Conservation (phyloP, 2,888 invertebrate genomes). For the Ophion obscuratus region DNA sequence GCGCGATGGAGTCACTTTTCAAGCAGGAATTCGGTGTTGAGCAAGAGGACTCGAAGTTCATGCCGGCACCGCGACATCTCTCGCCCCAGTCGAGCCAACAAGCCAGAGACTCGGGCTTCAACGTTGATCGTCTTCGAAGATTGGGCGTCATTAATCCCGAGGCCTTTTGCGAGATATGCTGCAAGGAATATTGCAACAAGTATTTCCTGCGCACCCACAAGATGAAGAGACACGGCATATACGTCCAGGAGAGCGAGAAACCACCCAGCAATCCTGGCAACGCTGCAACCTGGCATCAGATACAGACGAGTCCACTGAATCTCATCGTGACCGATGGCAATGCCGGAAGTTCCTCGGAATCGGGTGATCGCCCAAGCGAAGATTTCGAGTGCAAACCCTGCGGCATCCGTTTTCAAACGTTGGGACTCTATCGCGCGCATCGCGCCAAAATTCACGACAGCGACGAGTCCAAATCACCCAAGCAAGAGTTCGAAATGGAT, state of each 20-base stretch:
- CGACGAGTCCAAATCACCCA: constrained; percentile 74
- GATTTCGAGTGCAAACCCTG: constrained; percentile 85
- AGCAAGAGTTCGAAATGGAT: constrained; percentile 79
- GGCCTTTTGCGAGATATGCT: constrained; percentile 97
- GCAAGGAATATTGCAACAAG: constrained; percentile 96
- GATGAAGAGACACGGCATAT: constrained; percentile 95
- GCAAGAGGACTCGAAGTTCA: constrained; percentile 79
- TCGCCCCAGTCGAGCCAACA: constrained; percentile 85
- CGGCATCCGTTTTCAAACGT: constrained; percentile 85
- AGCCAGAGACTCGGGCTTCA: constrained; percentile 90
- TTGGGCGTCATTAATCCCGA: constrained; percentile 94
- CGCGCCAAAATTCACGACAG: constrained; percentile 78
- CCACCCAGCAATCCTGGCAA: constrained; percentile 81
- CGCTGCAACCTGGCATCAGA: constrained; percentile 83
- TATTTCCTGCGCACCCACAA: constrained; percentile 97
- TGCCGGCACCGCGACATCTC: constrained; percentile 75
- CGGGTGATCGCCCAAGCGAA: constrained; percentile 84
- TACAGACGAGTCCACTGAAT: constrained; percentile 92
- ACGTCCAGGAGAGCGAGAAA: constrained; percentile 87
- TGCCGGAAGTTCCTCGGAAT: constrained; percentile 83
- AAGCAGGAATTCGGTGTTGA: constrained; percentile 81
- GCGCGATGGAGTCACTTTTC: constrained; percentile 79
- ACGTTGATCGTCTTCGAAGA: constrained; percentile 90
- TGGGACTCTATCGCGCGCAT: constrained; percentile 79
- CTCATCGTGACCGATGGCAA: constrained; percentile 89